Conservation (phyloP, 2,888 invertebrate species). For the Eilema griseolum region DNA sequence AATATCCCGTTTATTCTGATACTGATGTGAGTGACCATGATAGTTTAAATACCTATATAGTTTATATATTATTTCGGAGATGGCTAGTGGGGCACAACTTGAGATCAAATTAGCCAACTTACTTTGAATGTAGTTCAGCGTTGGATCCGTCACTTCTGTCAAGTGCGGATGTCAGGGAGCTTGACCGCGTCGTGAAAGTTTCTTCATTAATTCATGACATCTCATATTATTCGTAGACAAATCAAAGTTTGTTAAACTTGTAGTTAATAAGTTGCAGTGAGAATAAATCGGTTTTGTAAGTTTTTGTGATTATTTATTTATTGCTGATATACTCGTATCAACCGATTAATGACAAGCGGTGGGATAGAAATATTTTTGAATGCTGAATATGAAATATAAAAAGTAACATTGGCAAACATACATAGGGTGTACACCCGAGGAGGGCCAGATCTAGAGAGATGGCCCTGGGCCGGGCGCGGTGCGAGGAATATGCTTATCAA, state of each 20-base stretch:
- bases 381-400: too few species aligned
- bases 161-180: constrained; percentile 34
- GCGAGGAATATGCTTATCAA: too few species aligned
- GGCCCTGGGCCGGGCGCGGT: too few species aligned
- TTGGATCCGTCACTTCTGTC: constrained; percentile 21
- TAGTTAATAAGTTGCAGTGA: not conserved
- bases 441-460: too few species aligned
- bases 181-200: constrained; percentile 48
- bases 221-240: not conserved
- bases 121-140: constrained; percentile 38
- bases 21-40: too few species aligned
- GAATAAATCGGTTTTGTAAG: not conserved
- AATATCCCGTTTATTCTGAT: too few species aligned
- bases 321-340: not conserved
- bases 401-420: too few species aligned
- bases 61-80: constrained; percentile 34
- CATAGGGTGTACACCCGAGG: too few species aligned
- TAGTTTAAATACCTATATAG: too few species aligned
- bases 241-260: not conserved
- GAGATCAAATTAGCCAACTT: constrained; percentile 42
- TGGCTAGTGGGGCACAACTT: constrained; percentile 37
- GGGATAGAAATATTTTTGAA: too few species aligned
- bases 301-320: not conserved
- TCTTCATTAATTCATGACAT: constrained; percentile 45
- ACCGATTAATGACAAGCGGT: not conserved